These are phyloP conservation scores for Hecatera dysodea DNA, from an alignment of 2,888 invertebrate species.

Conservation along the genomic window DNA sequence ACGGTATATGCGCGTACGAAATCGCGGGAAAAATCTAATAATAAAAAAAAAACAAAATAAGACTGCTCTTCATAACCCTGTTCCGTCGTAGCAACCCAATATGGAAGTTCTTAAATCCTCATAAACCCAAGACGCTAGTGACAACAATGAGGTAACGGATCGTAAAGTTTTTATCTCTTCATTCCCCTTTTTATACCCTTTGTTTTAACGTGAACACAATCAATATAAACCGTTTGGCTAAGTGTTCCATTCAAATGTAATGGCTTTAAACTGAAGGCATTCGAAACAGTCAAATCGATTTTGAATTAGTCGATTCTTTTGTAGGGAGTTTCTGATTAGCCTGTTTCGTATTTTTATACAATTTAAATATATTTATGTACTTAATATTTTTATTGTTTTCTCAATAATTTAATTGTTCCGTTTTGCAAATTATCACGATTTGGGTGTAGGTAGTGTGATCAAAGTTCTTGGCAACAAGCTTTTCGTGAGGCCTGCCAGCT, in stretches of 20 bases:
- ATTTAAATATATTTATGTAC: too few relatives aligned
- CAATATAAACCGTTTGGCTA: constrained; percentile 67
- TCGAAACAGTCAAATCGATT: constrained; percentile 60
- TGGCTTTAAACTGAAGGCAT: constrained; percentile 52
- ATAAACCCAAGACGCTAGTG: constrained; percentile 77
- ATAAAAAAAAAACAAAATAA: constrained; percentile 1
- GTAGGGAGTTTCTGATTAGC: constrained; percentile 2
- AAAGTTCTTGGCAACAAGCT: not conserved
- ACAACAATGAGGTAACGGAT: constrained; percentile 83
- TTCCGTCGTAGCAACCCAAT: constrained; percentile 73
- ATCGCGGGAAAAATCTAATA: too few relatives aligned
- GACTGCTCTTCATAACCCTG: constrained; percentile 54
- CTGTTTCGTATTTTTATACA: too few relatives aligned
- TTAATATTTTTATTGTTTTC: too few relatives aligned
- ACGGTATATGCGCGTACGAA: too few relatives aligned
- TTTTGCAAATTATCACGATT: not conserved
- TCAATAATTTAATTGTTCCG: too few relatives aligned
- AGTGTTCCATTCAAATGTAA: constrained; percentile 60
- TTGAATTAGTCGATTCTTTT: constrained; percentile 58
- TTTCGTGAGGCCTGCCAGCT: not conserved
- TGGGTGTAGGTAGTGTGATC: not conserved
- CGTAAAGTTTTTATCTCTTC: constrained; percentile 89
- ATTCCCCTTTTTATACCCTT: constrained; percentile 82
- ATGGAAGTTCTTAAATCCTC: constrained; percentile 81
- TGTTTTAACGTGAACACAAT: constrained; percentile 74